Percentiles rank a stretch among this genome's conserved stretches.
These are phyloP conservation scores for Calypte anna DNA, from an alignment of 2,113 vertebrate species.

Conservation along the genomic window DNA sequence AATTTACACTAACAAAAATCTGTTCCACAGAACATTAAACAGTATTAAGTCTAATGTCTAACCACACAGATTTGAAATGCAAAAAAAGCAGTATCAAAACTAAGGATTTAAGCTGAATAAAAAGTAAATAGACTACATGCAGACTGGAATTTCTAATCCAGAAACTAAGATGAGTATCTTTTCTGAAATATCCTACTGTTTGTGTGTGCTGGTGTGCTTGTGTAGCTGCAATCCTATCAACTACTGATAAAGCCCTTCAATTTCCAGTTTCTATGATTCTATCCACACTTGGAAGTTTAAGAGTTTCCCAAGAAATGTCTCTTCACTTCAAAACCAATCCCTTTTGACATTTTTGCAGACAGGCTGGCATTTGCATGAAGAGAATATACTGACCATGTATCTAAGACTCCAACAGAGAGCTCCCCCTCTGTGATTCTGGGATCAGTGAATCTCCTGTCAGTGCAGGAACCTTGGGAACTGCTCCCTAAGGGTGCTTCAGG, in stretches of 20 bases:
- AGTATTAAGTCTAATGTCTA: neutral
- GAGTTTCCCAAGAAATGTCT: neutral
- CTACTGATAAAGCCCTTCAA: neutral
- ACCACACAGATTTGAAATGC: neutral
- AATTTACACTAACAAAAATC: neutral
- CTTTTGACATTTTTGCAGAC: neutral
- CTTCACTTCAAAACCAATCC: neutral
- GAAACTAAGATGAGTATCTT: neutral
- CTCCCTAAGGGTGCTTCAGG: neutral
- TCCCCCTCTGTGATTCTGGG: neutral
- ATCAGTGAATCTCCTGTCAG: neutral
- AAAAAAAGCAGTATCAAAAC: neutral
- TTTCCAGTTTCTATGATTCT: neutral
- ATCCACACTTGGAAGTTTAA: neutral
- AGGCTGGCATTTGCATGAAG: neutral
- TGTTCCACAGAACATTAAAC: neutral
- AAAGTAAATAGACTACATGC: neutral
- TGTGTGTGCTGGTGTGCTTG: neutral
- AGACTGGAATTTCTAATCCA: neutral
- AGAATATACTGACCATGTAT: accelerated
- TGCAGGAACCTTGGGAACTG: neutral
- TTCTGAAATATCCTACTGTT: neutral
- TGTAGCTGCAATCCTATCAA: neutral
- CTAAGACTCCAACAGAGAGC: neutral
- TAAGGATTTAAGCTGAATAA: neutral